Percentiles rank a stretch among this genome's conserved stretches.
phyloP scores from a whole-genome alignment of 2,797 vertebrate species.

The Pangasius krempfi region DNA sequence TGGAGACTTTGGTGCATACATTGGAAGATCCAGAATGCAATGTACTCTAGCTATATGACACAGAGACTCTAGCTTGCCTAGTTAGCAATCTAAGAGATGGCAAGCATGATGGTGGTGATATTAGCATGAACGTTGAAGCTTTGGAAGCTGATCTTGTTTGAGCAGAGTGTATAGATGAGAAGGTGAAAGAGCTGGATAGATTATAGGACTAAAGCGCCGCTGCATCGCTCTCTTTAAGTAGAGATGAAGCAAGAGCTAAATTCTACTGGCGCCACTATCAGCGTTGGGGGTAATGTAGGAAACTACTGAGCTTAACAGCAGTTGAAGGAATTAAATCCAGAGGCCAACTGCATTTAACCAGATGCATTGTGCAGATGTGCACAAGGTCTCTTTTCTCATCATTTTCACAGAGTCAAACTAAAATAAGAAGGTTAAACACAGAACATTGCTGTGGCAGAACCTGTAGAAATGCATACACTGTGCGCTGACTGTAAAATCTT shows the following conservation, averaged over 20 bases:
- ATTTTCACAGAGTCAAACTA: not conserved
- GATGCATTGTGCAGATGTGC: not conserved
- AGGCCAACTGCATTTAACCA: not conserved
- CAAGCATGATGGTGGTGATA: not conserved
- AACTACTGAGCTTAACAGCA: not conserved
- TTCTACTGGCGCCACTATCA: not conserved
- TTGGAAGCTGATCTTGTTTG: not conserved
- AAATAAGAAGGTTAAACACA: not conserved
- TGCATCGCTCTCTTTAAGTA: not conserved
- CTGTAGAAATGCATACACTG: not conserved
- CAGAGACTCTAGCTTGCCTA: not conserved
- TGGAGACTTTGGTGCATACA: not conserved
- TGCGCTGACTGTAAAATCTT: not conserved
- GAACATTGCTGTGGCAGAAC: not conserved
- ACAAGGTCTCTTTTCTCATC: not conserved
- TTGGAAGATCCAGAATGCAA: not conserved
- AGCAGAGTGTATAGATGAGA: not conserved
- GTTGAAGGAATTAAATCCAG: not conserved
- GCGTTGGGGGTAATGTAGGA: not conserved
- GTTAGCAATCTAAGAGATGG: not conserved
- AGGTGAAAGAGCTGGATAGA: not conserved
- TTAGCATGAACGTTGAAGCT: not conserved
- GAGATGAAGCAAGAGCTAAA: not conserved
- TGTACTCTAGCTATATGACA: not conserved
- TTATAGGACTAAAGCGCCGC: not conserved